Conservation (phyloP, 2,113 vertebrate genomes). For the Tychaedon coryphoeus region DNA sequence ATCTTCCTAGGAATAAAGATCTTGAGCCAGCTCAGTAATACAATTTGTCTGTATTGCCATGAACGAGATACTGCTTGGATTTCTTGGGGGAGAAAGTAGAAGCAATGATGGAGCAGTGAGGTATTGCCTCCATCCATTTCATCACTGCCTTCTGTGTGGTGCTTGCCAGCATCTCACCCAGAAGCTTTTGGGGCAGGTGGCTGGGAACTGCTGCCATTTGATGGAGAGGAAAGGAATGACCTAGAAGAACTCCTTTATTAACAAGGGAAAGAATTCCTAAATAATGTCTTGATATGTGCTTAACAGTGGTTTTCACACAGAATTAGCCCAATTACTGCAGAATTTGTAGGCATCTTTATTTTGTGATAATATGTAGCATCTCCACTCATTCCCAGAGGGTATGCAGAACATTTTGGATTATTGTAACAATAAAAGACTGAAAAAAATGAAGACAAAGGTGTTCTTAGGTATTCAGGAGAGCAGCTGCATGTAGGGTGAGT, state of each 20-base stretch:
- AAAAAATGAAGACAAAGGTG: slow-evolving; percentile 45
- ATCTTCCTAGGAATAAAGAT: slow-evolving; percentile 41
- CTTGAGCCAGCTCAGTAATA: slow-evolving; percentile 1
- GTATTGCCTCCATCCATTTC: background rate
- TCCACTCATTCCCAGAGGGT: background rate
- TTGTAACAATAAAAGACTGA: background rate
- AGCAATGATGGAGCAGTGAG: background rate
- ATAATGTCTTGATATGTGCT: background rate
- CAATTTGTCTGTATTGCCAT: background rate
- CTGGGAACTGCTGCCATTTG: background rate
- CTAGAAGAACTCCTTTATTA: background rate
- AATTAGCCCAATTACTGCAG: background rate
- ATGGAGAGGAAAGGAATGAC: background rate
- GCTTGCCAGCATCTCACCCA: background rate
- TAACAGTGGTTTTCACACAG: background rate
- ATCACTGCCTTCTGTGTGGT: background rate
- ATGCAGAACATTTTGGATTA: background rate
- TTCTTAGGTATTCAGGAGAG: slow-evolving; percentile 46
- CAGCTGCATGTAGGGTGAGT: background rate
- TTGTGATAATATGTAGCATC: background rate
- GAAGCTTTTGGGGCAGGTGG: background rate
- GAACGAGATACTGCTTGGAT: background rate
- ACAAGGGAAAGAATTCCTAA: background rate
- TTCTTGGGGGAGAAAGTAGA: background rate
- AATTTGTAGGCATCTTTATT: slow-evolving; percentile 20